A percentile compares a stretch with the other conserved stretches of the same genome.
Evolutionary conservation across 2,113 vertebrate species (phyloP).

Genomic region (Ovibos moschatus): DNA sequence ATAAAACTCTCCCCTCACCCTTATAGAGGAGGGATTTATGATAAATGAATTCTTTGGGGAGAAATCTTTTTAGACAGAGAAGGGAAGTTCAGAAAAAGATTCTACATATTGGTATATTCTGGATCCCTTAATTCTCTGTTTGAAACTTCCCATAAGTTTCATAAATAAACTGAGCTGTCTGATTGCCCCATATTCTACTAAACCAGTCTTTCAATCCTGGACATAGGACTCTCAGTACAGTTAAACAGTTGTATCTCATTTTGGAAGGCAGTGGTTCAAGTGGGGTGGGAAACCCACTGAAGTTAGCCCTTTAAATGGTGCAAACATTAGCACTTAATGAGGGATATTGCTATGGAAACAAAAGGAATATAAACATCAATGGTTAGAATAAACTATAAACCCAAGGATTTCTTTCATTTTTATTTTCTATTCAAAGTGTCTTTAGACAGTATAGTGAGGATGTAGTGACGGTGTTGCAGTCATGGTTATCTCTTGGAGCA

Average conservation of each 20-base stretch:
- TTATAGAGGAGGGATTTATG: background rate
- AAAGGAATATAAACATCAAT: background rate
- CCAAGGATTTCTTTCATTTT: background rate
- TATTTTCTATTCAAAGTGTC: background rate
- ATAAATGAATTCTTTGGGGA: background rate
- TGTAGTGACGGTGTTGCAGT: background rate
- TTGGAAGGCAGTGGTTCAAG: background rate
- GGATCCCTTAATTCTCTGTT: background rate
- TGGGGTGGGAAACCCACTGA: rapidly evolving
- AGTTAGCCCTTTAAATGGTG: background rate
- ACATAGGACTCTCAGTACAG: background rate
- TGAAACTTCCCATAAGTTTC: background rate
- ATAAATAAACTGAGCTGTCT: background rate
- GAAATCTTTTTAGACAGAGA: background rate
- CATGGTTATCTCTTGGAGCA: background rate
- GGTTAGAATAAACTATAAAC: background rate
- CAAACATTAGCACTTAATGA: background rate
- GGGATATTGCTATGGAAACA: background rate
- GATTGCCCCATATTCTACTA: background rate
- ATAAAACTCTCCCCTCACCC: background rate
- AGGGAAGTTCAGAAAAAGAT: background rate
- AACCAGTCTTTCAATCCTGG: background rate
- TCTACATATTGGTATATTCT: background rate
- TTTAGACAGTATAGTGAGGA: background rate
- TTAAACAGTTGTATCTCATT: background rate